Evolutionary conservation across 2,113 vertebrate genomes (phyloP).

Genomic region (Nycticebus coucang): DNA sequence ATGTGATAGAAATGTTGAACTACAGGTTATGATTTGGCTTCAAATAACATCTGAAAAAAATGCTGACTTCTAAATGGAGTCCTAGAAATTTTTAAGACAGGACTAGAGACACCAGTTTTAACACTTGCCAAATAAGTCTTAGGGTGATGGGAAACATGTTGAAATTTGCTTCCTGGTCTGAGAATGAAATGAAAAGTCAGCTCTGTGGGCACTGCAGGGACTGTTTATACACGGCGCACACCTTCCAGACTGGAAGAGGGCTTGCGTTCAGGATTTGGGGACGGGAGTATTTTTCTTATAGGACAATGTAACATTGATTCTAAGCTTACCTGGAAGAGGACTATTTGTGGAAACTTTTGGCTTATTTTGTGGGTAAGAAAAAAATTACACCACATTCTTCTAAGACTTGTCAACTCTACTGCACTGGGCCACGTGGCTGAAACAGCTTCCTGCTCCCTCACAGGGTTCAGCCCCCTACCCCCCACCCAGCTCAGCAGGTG

Average conservation of each 20-base stretch:
- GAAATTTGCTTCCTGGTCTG: slow-evolving; percentile 5
- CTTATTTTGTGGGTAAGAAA: slow-evolving; percentile 21
- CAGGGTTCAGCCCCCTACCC: fast-evolving
- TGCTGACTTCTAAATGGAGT: not conserved
- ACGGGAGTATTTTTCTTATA: not conserved
- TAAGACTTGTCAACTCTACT: not conserved
- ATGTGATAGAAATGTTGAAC: not conserved
- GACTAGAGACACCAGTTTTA: not conserved
- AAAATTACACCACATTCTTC: not conserved
- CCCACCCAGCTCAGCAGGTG: not conserved
- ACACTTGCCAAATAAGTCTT: not conserved
- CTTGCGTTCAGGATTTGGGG: not conserved
- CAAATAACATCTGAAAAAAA: not conserved
- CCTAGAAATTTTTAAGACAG: not conserved
- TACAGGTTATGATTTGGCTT: not conserved
- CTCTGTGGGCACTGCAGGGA: not conserved
- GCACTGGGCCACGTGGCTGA: not conserved
- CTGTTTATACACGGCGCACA: not conserved
- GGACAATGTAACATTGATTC: not conserved
- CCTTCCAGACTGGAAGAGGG: not conserved
- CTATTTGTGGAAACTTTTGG: not conserved
- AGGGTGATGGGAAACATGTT: not conserved
- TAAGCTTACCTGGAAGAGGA: not conserved
- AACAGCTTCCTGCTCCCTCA: not conserved
- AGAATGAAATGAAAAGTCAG: not conserved